Conservation (phyloP, 2,113 vertebrate species). For the Maccullochella peelii region DNA sequence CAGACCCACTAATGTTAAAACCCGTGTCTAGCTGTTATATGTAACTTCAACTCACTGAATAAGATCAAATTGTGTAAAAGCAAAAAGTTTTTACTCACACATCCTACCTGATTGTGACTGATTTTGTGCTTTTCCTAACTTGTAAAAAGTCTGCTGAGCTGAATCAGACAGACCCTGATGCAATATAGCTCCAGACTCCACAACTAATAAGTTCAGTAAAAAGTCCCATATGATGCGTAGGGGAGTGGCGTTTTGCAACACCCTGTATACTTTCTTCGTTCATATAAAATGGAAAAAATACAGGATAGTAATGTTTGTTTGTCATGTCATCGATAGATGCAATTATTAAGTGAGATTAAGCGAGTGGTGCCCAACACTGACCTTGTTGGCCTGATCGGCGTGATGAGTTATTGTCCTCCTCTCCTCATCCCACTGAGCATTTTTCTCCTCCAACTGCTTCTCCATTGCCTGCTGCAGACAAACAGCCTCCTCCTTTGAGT, state of each 20-base stretch:
- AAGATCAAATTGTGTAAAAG: not conserved
- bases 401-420: slow-evolving; percentile 86
- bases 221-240: not conserved
- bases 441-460: slow-evolving; percentile 85
- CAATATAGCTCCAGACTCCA: not conserved
- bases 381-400: slow-evolving; percentile 88
- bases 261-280: not conserved
- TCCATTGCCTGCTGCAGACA: slow-evolving; percentile 84
- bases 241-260: not conserved
- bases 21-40: too few relatives aligned
- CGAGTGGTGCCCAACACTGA: slow-evolving; percentile 66
- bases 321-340: not conserved
- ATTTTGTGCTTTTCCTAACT: not conserved
- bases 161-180: not conserved
- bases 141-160: not conserved
- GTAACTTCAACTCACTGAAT: not conserved
- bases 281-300: not conserved
- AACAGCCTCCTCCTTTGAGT: slow-evolving; percentile 85
- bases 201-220: not conserved
- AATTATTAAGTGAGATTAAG: not conserved
- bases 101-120: not conserved
- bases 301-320: not conserved
- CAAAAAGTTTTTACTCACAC: not conserved
- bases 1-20: too few relatives aligned
- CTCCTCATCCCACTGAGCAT: slow-evolving; percentile 86